A percentile compares a stretch with the other conserved stretches of the same genome.
Evolutionary conservation across 2,113 vertebrate genomes (phyloP).

Genomic region (Apodemus sylvaticus): DNA sequence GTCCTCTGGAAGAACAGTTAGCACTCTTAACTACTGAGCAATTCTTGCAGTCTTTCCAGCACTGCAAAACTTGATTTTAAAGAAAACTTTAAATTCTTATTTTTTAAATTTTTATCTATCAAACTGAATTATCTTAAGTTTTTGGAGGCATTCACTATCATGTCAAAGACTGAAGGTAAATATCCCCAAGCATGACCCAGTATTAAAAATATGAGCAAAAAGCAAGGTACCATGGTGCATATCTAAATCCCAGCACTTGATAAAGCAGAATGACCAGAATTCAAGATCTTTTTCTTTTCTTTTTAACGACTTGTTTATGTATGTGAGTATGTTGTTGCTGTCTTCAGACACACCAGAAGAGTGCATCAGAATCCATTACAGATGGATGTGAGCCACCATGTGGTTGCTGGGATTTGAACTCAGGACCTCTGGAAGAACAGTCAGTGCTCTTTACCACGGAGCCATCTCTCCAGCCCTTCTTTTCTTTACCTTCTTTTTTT

Average conservation of each 20-base stretch:
- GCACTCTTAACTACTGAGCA: neutral
- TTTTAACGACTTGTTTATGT: no score
- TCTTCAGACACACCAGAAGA: no score
- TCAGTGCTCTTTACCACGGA: no score
- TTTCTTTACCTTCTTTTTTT: neutral
- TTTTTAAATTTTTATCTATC: conserved; percentile 22
- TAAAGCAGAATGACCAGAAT: neutral
- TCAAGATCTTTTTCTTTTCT: neutral
- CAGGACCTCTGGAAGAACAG: no score
- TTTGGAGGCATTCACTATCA: neutral
- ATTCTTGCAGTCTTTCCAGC: no score
- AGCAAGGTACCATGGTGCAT: neutral
- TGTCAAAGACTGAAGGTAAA: conserved; percentile 1
- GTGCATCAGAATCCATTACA: no score
- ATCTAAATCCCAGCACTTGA: neutral
- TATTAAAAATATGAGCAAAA: conserved; percentile 8
- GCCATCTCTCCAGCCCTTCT: neutral
- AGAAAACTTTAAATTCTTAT: neutral
- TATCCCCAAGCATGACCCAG: neutral
- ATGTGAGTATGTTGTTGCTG: no score
- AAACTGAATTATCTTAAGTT: neutral
- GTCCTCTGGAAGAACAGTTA: neutral
- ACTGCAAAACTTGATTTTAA: neutral
- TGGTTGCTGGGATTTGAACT: no score
- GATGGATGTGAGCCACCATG: no score